phyloP scores from a whole-genome alignment of 2,888 invertebrate genomes.

The Muscina levida region DNA sequence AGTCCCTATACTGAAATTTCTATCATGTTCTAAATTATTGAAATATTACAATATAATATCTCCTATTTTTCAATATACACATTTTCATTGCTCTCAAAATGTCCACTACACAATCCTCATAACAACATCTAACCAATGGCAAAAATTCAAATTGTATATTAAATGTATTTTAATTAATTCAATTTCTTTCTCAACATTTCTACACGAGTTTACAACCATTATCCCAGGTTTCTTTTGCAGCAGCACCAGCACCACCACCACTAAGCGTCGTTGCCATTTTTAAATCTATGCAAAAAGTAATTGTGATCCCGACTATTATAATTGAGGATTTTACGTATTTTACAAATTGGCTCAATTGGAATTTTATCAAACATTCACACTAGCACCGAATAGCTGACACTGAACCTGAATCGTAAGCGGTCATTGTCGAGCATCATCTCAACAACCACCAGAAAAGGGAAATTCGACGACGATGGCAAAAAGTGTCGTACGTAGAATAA shows the following conservation, averaged over 20 bases:
- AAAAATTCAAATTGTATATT: too few species aligned
- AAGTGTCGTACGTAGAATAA: too few species aligned
- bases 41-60: too few species aligned
- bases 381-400: conserved; percentile 50
- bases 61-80: too few species aligned
- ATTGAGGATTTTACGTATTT: conserved; percentile 70
- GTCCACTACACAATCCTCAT: too few species aligned
- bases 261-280: not conserved
- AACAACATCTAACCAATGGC: too few species aligned
- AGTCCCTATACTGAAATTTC: too few species aligned
- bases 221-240: not conserved
- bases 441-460: conserved; percentile 32
- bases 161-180: conserved; percentile 36
- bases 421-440: conserved; percentile 18
- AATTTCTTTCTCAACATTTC: not conserved
- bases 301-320: conserved; percentile 43
- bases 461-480: conserved; percentile 25
- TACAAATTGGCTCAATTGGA: conserved; percentile 80
- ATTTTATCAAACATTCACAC: conserved; percentile 76
- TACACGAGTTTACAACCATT: conserved; percentile 18
- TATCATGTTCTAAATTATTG: too few species aligned
- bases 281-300: conserved; percentile 46
- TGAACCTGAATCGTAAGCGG: conserved; percentile 10
- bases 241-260: too few species aligned
- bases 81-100: too few species aligned